A percentile compares a stretch with the other conserved stretches of the same genome.
Conservation (phyloP, 1,140 invertebrate species). For the Temnothorax nylanderi region DNA sequence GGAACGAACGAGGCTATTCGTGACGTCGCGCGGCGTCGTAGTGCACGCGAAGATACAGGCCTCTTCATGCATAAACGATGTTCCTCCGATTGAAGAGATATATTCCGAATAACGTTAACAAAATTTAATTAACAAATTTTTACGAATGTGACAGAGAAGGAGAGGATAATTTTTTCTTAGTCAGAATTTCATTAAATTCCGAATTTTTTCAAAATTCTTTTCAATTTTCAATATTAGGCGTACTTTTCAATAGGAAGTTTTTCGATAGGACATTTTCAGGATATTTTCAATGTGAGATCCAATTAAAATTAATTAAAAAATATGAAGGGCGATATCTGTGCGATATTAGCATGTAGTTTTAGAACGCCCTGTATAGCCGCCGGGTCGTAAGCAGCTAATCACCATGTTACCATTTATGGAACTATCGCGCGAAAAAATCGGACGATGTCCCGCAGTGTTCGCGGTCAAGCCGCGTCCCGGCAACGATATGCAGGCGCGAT, state of each 20-base stretch:
- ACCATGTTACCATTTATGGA: slow-evolving; percentile 51
- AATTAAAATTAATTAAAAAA: neutral
- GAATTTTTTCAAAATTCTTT: neutral
- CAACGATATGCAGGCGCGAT: slow-evolving; percentile 59
- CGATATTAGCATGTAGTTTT: neutral
- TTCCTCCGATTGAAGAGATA: neutral
- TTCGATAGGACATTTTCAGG: neutral
- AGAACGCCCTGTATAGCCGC: slow-evolving; percentile 13
- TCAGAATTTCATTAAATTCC: neutral
- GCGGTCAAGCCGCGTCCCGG: slow-evolving; percentile 55
- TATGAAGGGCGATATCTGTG: neutral
- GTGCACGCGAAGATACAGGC: slow-evolving; percentile 1
- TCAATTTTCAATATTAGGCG: neutral
- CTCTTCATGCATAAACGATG: neutral
- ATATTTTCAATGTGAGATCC: neutral
- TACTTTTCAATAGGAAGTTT: neutral
- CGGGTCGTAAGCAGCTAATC: slow-evolving; percentile 39
- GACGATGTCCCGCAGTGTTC: slow-evolving; percentile 58
- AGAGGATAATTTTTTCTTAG: neutral
- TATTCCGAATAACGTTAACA: neutral
- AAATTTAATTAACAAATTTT: neutral
- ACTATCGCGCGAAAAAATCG: slow-evolving; percentile 58
- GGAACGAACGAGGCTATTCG: slow-evolving; percentile 62
- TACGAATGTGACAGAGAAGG: neutral
- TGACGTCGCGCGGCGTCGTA: slow-evolving; percentile 33